Base-by-base conservation (phyloP, 2,113 vertebrate genomes). In the Ornithorhynchus anatinus region DNA sequence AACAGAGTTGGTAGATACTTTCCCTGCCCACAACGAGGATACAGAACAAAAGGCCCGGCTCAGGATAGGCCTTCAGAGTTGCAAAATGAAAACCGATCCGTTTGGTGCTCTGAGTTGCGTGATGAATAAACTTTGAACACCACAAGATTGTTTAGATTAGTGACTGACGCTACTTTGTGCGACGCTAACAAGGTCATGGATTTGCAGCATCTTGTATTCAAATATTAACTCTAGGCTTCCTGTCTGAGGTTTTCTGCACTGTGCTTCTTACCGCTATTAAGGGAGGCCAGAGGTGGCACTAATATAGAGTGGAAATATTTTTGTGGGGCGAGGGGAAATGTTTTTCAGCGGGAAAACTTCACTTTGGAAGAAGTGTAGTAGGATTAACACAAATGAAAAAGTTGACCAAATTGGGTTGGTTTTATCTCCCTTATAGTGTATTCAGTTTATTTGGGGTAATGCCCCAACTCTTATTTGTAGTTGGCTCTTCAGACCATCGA, bases 131-230 rank as follows among this genome's bases (percentile, higher is more conserved):
- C 60, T 10, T 8, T 33, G 10, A 71, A 23, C 25, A 38, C 57
- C 56, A 15, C 51, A 62, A 56, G 40, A 51, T 48, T 11, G 8
- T n/a, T 40, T 43, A 29, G n/a, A 47, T 39, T 76, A 58, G 40
- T 61, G 44, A 70, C 59, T 31, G 29, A 19, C 48, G 35, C 33
- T 72, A 59, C 48, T 53, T 67, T 69, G 32, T 60, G 35, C 22
- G 54, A 33, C 16, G 50, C 51, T 67, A 72, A 78, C 63, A 69
- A 87, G 88, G 88, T 91, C 91, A 94, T 86, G 88, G 88, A 89
- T 91, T 89, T 70, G 88, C 65, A 73, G 67, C 71, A 65, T 82
- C 80, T 86, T 84, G 53, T 74, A 68, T 80, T 87, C 57, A 77
- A 71, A 25, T 59, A 25, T 80, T 45, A 50, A 73, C 10, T 23